phyloP scores from a whole-genome alignment of 1,140 invertebrate genomes.

The Maconellicoccus hirsutus region DNA sequence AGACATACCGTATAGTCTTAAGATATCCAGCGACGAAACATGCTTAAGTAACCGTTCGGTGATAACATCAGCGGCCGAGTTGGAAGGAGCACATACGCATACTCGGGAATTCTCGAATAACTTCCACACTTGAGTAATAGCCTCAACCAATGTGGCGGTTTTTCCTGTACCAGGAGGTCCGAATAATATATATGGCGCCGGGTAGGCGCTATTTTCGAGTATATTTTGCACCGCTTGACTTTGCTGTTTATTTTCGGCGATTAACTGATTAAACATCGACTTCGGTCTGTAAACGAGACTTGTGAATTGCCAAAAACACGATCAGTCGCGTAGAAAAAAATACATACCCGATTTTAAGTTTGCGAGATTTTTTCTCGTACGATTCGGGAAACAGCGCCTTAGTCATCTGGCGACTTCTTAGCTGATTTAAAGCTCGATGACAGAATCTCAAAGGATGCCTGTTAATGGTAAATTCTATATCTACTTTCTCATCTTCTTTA shows the following conservation, averaged over 20 bases:
- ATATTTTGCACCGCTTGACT: not conserved
- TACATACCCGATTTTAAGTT: not conserved
- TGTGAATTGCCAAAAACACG: too few species aligned
- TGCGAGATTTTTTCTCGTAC: not conserved
- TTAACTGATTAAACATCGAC: not conserved
- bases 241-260: not conserved
- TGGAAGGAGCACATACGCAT: constrained; percentile 43
- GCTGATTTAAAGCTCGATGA: constrained; percentile 8
- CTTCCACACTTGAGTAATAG: constrained; percentile 53
- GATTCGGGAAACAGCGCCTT: not conserved
- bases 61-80: constrained; percentile 44
- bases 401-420: not conserved
- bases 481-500: not conserved
- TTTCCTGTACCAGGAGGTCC: constrained; percentile 92
- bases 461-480: not conserved
- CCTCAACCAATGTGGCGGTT: constrained; percentile 83
- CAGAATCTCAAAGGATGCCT: not conserved
- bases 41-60: constrained; percentile 30
- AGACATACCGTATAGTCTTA: constrained; percentile 26
- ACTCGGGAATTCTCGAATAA: constrained; percentile 29
- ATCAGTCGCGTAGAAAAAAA: not conserved
- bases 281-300: not conserved
- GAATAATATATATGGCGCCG: constrained; percentile 79
- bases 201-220: constrained; percentile 30
- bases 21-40: constrained; percentile 24